phyloP scores from a whole-genome alignment of 2,113 vertebrate genomes.

The human (Homo sapiens) region DNA sequence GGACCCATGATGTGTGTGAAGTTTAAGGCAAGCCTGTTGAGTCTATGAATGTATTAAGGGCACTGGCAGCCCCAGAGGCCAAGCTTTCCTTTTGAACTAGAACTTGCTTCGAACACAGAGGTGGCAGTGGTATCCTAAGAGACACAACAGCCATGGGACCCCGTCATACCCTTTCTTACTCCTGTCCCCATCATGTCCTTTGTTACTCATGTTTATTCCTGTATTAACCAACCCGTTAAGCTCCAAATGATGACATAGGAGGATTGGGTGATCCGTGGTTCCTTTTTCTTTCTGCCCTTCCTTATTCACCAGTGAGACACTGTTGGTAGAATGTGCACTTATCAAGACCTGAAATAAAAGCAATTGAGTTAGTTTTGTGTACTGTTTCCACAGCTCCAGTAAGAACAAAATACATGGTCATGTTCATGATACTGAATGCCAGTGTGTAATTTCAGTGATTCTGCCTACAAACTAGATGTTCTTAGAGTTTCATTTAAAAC shows the following conservation, averaged over 20 bases:
- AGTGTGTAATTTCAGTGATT: background rate
- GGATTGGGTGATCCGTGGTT: background rate
- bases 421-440: background rate
- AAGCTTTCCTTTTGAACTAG: background rate
- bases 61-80: background rate
- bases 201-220: background rate
- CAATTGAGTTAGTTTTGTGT: background rate
- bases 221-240: background rate
- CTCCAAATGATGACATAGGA: too few species aligned
- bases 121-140: background rate
- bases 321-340: background rate
- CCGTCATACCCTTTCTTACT: background rate
- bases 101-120: background rate
- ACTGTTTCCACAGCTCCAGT: background rate
- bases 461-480: background rate
- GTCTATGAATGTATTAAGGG: background rate
- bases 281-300: background rate
- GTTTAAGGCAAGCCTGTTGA: too few species aligned
- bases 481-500: background rate
- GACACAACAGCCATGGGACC: background rate
- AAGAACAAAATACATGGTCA: background rate
- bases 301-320: background rate
- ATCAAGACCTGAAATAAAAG: background rate
- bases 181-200: too few species aligned
- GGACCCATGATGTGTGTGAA: background rate